A percentile compares a stretch with the other conserved stretches of the same genome.
These are phyloP conservation scores for Hemicordylus capensis DNA, from an alignment of 2,113 vertebrate species.

Conservation along the genomic window DNA sequence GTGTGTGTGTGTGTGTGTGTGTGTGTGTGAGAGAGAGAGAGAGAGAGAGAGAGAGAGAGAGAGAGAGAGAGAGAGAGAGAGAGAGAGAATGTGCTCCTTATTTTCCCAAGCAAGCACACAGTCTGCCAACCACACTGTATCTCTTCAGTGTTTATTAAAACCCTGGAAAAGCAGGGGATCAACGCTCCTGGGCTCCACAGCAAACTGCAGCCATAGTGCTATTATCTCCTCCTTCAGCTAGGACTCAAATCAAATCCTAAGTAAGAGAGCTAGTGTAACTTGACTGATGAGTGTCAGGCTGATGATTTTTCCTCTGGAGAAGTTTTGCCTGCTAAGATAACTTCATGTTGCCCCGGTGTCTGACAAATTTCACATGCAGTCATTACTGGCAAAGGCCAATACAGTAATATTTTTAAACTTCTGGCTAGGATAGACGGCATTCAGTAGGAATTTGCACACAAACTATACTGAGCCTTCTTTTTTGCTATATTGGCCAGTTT, in stretches of 20 bases:
- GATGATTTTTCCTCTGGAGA: background rate
- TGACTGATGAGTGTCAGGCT: background rate
- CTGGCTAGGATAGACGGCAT: background rate
- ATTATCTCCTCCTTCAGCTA: background rate
- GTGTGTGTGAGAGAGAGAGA: background rate
- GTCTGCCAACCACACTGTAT: background rate
- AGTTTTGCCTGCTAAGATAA: rapidly evolving
- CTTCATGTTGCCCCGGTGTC: rapidly evolving
- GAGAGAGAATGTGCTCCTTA: background rate
- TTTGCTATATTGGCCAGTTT: rapidly evolving
- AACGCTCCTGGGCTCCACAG: conserved; percentile 28
- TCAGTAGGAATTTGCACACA: conserved; percentile 36
- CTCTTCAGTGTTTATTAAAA: background rate
- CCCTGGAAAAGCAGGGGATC: background rate
- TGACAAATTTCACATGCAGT: background rate
- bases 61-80: too few species aligned
- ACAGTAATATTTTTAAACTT: background rate
- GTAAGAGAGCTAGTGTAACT: rapidly evolving
- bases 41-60: too few species aligned
- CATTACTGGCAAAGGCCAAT: conserved; percentile 6
- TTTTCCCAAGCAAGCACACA: background rate
- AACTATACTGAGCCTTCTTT: conserved; percentile 19
- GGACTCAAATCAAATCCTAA: conserved; percentile 42
- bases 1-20: too few species aligned
- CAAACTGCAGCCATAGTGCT: conserved; percentile 16